Evolutionary conservation across 2,797 vertebrate species (phyloP).

Genomic region (Acomys russatus): DNA sequence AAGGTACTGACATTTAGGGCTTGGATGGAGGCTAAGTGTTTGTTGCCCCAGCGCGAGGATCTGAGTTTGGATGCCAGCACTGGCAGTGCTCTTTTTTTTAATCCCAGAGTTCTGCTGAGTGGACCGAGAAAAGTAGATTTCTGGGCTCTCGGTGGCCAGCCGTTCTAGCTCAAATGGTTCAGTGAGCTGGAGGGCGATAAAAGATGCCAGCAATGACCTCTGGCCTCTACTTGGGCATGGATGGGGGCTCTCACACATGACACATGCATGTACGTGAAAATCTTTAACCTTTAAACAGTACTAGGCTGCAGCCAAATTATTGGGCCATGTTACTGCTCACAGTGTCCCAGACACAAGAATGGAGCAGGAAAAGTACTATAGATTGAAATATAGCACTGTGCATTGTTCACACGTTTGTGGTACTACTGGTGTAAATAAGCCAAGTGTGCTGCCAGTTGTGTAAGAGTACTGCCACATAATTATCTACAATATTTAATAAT

Average conservation of each 20-base stretch:
- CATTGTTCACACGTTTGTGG: background rate
- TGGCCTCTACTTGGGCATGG: too few relatives aligned
- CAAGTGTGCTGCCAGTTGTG: too few relatives aligned
- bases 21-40: too few relatives aligned
- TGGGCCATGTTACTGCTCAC: background rate
- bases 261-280: too few relatives aligned
- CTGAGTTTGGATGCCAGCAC: background rate
- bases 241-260: too few relatives aligned
- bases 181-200: background rate
- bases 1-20: background rate
- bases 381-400: background rate
- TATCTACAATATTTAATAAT: background rate
- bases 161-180: background rate
- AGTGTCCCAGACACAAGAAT: background rate
- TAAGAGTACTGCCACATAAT: background rate
- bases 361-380: background rate
- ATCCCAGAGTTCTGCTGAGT: too few relatives aligned
- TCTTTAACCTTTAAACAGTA: slow-evolving; percentile 10
- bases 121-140: background rate
- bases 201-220: background rate
- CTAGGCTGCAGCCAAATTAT: slow-evolving; percentile 30
- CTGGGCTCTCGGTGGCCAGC: background rate
- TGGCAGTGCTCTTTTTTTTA: background rate
- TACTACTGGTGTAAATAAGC: background rate
- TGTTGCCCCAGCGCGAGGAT: background rate